phyloP scores from a whole-genome alignment of 2,113 vertebrate species.

The Pandion haliaetus region DNA sequence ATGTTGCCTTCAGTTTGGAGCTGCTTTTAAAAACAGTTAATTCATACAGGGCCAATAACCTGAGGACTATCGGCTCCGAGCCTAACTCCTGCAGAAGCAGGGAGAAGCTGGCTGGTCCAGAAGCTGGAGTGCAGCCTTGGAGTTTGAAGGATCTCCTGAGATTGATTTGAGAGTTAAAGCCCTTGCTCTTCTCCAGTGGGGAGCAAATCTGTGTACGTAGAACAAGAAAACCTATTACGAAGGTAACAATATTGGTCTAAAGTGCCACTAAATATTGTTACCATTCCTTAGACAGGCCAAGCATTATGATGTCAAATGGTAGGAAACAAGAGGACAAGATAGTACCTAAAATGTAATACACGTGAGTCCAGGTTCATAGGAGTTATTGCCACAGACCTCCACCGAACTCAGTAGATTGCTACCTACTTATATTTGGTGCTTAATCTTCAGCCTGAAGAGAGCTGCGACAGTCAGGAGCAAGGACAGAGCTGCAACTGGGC shows the following conservation, averaged over 20 bases:
- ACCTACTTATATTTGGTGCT: neutral
- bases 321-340: neutral
- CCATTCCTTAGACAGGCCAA: neutral
- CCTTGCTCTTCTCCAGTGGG: neutral
- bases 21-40: neutral
- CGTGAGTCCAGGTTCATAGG: rapidly evolving
- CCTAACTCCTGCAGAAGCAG: neutral
- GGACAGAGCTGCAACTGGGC: neutral
- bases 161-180: neutral
- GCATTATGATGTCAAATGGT: neutral
- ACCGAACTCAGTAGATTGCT: neutral
- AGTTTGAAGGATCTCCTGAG: neutral
- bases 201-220: neutral
- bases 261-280: neutral
- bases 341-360: neutral
- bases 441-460: neutral
- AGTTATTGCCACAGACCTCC: neutral
- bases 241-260: neutral
- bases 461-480: neutral
- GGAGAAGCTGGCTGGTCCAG: neutral
- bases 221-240: neutral
- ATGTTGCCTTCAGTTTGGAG: neutral
- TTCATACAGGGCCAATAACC: neutral
- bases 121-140: neutral
- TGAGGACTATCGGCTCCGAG: neutral